phyloP scores from a whole-genome alignment of 2,888 invertebrate genomes.

The Eupithecia subumbrata region DNA sequence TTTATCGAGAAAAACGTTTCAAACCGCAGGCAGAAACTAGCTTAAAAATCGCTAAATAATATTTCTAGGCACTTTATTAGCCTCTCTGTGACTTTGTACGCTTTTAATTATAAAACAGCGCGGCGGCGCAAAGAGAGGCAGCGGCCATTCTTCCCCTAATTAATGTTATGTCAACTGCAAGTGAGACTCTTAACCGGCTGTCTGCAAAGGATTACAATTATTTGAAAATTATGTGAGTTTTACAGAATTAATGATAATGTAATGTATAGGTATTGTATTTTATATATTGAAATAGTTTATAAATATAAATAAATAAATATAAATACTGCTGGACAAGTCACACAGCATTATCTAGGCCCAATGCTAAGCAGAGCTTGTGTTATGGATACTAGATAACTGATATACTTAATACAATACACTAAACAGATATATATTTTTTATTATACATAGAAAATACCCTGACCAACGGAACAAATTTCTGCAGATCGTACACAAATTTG shows the following conservation, averaged over 20 bases:
- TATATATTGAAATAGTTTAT: too few relatives aligned
- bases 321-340: too few relatives aligned
- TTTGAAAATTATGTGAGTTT: constrained; percentile 9
- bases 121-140: constrained; percentile 23
- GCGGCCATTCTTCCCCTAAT: constrained; percentile 43
- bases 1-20: background rate
- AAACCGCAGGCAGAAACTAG: background rate
- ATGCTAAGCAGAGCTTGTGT: too few relatives aligned
- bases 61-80: constrained; percentile 11
- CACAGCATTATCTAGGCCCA: too few relatives aligned
- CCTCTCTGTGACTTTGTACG: constrained; percentile 30
- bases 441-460: too few relatives aligned
- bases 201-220: constrained; percentile 7
- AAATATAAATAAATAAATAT: too few relatives aligned
- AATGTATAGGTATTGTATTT: background rate
- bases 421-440: too few relatives aligned
- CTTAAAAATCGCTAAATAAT: background rate
- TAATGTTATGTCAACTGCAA: constrained; percentile 45
- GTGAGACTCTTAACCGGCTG: constrained; percentile 34
- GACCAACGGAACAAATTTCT: too few relatives aligned
- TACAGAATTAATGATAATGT: background rate
- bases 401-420: too few relatives aligned
- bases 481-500: too few relatives aligned
- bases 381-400: too few relatives aligned
- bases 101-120: constrained; percentile 42